Base-by-base conservation (phyloP, 2,888 invertebrate species). In the Trissonchulus sp. region DNA sequence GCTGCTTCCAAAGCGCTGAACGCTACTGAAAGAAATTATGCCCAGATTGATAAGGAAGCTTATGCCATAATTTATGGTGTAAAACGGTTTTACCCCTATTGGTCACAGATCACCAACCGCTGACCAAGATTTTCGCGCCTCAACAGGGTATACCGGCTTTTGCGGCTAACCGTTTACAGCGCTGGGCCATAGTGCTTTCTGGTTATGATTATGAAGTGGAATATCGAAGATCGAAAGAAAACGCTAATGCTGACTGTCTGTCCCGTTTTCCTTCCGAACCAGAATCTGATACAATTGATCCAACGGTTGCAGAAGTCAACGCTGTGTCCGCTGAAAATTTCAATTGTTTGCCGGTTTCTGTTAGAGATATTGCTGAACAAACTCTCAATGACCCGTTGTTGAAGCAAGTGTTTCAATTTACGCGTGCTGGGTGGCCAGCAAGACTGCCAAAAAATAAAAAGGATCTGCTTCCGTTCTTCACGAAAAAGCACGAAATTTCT, bases 41-140 rank as follows among this genome's bases (percentile, higher is more conserved):
- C 31, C 34, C 65, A 65, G n/a, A n/a, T 65, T 15, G 31, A 65
- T 31, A 65, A 65, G 34, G 65, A 65, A n/a, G 65, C 65, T 30
- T 34, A 31, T 8, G 15, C n/a, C 15, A 65, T 65, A 8, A 65
- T 65, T 34, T 65, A 31, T n/a, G 79, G 78, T 2, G 77, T 80
- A 18, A 77, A 79, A 37, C 77, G 76, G 71, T 82, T 80, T 73
- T 77, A 80, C 71, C 68, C 78, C 33, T 83, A 80, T 76, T 81
- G 2, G 33, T 78, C 2, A 81, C 80, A 1, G 81, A 82, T 76
- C 78, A 81, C 68, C 74, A 80, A 62, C 78, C 81, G 15, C 73
- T 82, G 36, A 74, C 71, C 0, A 75, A 74, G 1, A 77, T 82
- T 15, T 77, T 81, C 23, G 78, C 79, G 60, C 79, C 80, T 2